Conservation (phyloP, 2,888 invertebrate genomes). For the Elgonia sp. region DNA sequence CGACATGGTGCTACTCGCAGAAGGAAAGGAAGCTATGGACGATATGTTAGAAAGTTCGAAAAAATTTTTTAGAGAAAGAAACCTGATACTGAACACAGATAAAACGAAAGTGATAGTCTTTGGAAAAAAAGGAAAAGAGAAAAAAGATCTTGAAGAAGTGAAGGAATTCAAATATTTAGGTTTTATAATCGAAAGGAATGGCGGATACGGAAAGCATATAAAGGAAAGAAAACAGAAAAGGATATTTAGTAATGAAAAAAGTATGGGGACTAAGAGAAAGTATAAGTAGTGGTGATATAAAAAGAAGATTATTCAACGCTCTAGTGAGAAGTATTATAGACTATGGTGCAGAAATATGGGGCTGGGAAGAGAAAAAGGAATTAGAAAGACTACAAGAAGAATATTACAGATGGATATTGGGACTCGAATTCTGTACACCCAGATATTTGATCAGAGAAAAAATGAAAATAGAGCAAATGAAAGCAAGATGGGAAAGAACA, state of each 20-base stretch:
- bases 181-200: slow-evolving; percentile 9
- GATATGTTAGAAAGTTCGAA: not conserved
- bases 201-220: slow-evolving; percentile 1
- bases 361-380: slow-evolving; percentile 6
- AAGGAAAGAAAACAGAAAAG: slow-evolving; percentile 33
- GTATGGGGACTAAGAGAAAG: slow-evolving; percentile 17
- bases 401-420: slow-evolving; percentile 14
- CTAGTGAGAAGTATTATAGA: not conserved
- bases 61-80: not conserved
- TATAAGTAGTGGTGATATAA: slow-evolving; percentile 13
- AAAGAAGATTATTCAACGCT: slow-evolving; percentile 1
- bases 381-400: not conserved
- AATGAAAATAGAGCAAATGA: not conserved
- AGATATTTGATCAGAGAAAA: slow-evolving; percentile 23
- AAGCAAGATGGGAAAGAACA: not conserved
- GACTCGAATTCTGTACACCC: slow-evolving; percentile 8
- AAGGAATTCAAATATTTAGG: slow-evolving; percentile 21
- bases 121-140: slow-evolving; percentile 14
- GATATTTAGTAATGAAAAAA: not conserved
- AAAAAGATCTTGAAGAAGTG: slow-evolving; percentile 25
- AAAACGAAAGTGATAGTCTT: not conserved
- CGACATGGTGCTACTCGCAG: not conserved
- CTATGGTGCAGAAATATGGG: slow-evolving; percentile 17
- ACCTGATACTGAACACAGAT: not conserved
- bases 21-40: not conserved